Conservation (phyloP, 2,797 vertebrate genomes). For the Girardinus metallicus region DNA sequence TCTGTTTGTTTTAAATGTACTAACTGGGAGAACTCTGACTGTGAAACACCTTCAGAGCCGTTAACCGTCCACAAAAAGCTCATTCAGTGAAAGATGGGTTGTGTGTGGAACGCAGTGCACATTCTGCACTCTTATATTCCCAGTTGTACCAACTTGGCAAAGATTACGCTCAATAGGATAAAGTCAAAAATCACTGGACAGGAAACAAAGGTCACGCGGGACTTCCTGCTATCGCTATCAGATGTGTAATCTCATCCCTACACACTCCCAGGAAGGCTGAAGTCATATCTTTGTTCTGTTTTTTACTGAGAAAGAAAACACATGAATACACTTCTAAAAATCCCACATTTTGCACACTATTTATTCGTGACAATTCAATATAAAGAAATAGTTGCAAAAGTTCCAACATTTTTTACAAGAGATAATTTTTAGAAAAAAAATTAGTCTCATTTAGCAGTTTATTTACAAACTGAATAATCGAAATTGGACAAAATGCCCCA, state of each 20-base stretch:
- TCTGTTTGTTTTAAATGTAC: background rate
- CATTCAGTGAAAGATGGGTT: constrained; percentile 7
- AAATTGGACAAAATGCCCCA: background rate
- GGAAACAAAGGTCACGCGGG: background rate
- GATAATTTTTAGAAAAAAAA: background rate
- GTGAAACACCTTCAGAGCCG: background rate
- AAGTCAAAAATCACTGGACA: constrained; percentile 6
- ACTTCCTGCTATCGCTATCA: background rate
- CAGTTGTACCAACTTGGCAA: background rate
- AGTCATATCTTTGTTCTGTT: background rate
- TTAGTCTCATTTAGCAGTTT: background rate
- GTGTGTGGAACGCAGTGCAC: background rate
- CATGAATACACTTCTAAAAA: background rate
- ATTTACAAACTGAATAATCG: background rate
- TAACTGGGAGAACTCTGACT: constrained; percentile 12
- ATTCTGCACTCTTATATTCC: constrained; percentile 14
- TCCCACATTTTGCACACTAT: background rate
- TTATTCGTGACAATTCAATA: background rate
- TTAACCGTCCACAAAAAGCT: constrained; percentile 4
- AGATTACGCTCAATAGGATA: background rate
- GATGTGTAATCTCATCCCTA: background rate
- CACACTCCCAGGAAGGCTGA: background rate
- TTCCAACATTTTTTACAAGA: background rate
- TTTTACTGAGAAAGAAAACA: background rate
- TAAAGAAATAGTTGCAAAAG: background rate